Evolutionary conservation across 2,113 vertebrate species (phyloP).

Genomic region (Caloenas nicobarica): DNA sequence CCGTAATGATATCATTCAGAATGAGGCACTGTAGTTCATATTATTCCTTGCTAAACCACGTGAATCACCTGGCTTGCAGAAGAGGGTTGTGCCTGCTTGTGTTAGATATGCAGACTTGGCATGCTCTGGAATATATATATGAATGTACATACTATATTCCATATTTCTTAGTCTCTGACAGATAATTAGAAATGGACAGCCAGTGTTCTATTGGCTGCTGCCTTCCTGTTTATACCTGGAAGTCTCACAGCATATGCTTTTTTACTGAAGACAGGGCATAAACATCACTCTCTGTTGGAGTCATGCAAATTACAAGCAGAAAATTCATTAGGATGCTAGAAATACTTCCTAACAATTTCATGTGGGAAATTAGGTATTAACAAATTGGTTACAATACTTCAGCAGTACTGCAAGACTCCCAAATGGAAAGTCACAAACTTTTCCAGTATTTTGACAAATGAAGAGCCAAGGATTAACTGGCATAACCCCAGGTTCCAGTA

Average conservation of each 20-base stretch:
- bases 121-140: neutral
- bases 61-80: neutral
- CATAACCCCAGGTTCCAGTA: no score
- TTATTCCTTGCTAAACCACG: neutral
- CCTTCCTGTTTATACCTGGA: neutral
- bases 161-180: neutral
- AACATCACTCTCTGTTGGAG: neutral
- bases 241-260: neutral
- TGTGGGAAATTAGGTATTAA: constrained; percentile 9
- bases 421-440: constrained; percentile 19
- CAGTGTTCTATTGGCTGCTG: neutral
- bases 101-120: neutral
- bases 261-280: neutral
- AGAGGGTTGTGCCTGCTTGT: rapidly evolving
- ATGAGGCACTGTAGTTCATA: neutral
- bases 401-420: constrained; percentile 17
- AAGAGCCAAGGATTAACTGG: neutral
- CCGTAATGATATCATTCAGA: neutral
- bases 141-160: neutral
- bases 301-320: neutral
- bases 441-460: neutral
- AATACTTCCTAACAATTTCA: constrained; percentile 10
- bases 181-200: neutral
- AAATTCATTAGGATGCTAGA: constrained; percentile 23
- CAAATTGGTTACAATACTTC: neutral